Percentiles rank a stretch among this genome's conserved stretches.
Conservation (phyloP, 1,140 invertebrate species). For the Sesamia nonagrioides region DNA sequence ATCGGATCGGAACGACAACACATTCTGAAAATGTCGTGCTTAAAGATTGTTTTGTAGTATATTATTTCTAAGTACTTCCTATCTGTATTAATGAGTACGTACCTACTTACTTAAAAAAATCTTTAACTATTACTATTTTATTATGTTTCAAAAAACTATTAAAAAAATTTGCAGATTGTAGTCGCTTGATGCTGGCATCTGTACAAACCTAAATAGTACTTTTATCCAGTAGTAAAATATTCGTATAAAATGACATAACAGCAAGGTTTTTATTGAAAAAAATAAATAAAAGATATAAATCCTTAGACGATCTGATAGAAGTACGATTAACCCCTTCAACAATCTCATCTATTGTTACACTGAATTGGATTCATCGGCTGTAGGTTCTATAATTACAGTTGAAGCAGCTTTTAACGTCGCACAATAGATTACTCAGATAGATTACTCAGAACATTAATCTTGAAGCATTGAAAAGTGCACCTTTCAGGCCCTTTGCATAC, state of each 20-base stretch:
- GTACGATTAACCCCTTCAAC: constrained; percentile 29
- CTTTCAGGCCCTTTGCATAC: constrained; percentile 43
- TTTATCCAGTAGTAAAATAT: background rate
- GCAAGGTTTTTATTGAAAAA: background rate
- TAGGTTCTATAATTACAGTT: constrained; percentile 46
- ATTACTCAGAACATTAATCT: constrained; percentile 49
- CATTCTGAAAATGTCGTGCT: no score
- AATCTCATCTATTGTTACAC: constrained; percentile 35
- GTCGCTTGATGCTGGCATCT: background rate
- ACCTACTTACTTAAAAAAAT: no score
- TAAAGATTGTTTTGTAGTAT: no score
- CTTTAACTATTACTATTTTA: no score
- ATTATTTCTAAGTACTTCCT: no score
- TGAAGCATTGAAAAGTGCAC: constrained; percentile 49
- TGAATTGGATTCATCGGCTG: constrained; percentile 31
- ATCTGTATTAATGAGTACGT: no score
- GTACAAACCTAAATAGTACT: background rate
- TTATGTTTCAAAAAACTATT: no score
- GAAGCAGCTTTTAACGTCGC: constrained; percentile 36
- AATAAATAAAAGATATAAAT: constrained; percentile 32
- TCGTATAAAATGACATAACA: background rate
- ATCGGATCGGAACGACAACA: no score
- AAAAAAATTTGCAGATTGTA: no score
- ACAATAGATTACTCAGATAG: constrained; percentile 46
- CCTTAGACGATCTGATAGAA: constrained; percentile 12